Base-by-base conservation (phyloP, 2,888 invertebrate genomes). In the Eilema caniola region DNA sequence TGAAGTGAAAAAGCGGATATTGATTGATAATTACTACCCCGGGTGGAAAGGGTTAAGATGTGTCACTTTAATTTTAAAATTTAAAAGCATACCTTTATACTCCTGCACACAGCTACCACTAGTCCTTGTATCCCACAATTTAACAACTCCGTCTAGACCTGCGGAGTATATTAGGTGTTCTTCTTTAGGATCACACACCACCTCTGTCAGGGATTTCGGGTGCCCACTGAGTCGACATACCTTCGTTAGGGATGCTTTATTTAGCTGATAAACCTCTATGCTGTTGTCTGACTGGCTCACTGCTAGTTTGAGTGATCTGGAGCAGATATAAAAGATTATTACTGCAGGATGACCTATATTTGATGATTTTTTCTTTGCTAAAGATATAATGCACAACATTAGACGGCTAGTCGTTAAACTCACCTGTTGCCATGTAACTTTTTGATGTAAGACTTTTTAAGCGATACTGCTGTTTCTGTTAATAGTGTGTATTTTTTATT, bases 91-190 rank as follows among this genome's bases (percentile, higher is more conserved):
- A 93, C 94, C 91, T 89, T 89, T 91, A 77, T 90, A 92, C 71
- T 93, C 91, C 72, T 90, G 91, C 2, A 88, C 91, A 85, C 90
- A 91, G 64, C 73, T 84, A 0, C 91, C 95, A 69, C 96, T 93
- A 0, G 92, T 90, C 83, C 97, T 90, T 2, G 96, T 92, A 87
- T 97, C 97, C 96, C 96, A 97, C 66, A 96, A 85, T 81, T 95
- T 96, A 41, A 97, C 91, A 28, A 87, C 78, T 0, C 97, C 96
- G 86, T 96, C 96, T 61, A 90, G 89, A 0, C 96, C 96, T 0
- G 96, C 94, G 0, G 96, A 96, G 83, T 96, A 97, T 28, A 97
- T 79, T 62, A 96, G 89, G 84, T 96, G 91, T 66, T 95, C 95
- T 67, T 96, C 96, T 24, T 89, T 92, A 0, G 95, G 94, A 83